Conservation (phyloP, 2,113 vertebrate species). For the Mystacornis crossleyi region DNA sequence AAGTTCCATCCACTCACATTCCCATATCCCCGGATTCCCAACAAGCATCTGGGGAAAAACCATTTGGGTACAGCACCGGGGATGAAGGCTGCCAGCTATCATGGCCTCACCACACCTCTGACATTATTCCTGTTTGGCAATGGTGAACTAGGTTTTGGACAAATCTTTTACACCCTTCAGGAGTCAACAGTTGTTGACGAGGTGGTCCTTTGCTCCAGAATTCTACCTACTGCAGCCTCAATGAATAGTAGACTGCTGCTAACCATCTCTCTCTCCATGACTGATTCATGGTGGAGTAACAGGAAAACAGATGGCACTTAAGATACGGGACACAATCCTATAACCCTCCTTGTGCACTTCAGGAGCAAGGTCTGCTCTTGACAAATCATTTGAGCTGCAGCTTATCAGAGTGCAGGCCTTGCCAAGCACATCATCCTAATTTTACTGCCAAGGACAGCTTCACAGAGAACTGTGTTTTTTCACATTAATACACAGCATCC, state of each 20-base stretch:
- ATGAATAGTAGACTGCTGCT: neutral
- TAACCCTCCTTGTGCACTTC: neutral
- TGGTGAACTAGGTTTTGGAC: neutral
- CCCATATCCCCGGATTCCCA: neutral
- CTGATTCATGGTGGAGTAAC: neutral
- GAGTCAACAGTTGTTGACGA: neutral
- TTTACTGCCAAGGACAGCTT: neutral
- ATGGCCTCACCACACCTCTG: neutral
- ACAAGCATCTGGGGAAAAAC: neutral
- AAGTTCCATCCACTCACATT: neutral
- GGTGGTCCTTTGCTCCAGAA: neutral
- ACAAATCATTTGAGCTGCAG: accelerated
- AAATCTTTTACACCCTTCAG: neutral
- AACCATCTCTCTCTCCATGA: accelerated
- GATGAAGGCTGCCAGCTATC: neutral
- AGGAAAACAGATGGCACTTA: neutral
- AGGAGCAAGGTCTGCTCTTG: neutral
- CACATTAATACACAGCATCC: neutral
- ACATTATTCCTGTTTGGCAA: neutral
- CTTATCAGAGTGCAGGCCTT: neutral
- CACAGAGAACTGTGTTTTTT: neutral
- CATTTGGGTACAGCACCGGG: accelerated
- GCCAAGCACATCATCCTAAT: neutral
- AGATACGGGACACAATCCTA: neutral
- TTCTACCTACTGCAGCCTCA: neutral